Base-by-base conservation (phyloP, 2,113 vertebrate species). In the Muscicapa adusta region DNA sequence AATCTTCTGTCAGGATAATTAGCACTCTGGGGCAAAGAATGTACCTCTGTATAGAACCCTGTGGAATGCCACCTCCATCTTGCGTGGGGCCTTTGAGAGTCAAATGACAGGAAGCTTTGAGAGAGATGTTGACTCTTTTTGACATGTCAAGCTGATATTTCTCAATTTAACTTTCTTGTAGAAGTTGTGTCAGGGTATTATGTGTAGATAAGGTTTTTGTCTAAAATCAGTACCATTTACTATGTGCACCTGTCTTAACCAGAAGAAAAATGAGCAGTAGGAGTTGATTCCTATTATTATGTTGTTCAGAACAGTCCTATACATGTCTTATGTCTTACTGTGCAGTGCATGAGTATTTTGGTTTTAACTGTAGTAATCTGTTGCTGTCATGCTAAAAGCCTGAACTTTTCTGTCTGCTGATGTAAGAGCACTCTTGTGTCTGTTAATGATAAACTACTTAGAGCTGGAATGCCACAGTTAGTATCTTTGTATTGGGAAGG, bases 1-100 rank as follows among this genome's bases (percentile, higher is more conserved):
- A 95, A 3, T 79, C 82, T 85, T 42, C 51, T 92, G 63, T 94
- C 63, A 83, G 51, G 62, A 88, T 88, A 91, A 88, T 76, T 73
- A 88, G 67, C 51, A 70, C 82, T 92, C 43, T 66, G 51, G 38
- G 82, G 47, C 85, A 91, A 58, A 94, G 51, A 50, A 20, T 10
- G 34, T 80, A 18, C 20, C n/a, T 79, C 63, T 61, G 25, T 66
- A 4, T 40, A 75, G 65, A 48, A 61, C 66, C 18, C 47, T 38
- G 31, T 84, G 68, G 74, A 91, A 72, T 76, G 82, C 82, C 78
- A 70, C 92, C 82, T 95, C 78, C 67, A 31, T 83, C 67, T 34
- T 88, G 78, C 23, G 10, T 91, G 90, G 82, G 90, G 62, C 50
- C 74, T 91, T 60, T 53, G 50, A 57, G 61, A 91, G 23, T 82